A percentile compares a stretch with the other conserved stretches of the same genome.
Conservation (phyloP, 2,113 vertebrate genomes). For the Erpornis zantholeuca region DNA sequence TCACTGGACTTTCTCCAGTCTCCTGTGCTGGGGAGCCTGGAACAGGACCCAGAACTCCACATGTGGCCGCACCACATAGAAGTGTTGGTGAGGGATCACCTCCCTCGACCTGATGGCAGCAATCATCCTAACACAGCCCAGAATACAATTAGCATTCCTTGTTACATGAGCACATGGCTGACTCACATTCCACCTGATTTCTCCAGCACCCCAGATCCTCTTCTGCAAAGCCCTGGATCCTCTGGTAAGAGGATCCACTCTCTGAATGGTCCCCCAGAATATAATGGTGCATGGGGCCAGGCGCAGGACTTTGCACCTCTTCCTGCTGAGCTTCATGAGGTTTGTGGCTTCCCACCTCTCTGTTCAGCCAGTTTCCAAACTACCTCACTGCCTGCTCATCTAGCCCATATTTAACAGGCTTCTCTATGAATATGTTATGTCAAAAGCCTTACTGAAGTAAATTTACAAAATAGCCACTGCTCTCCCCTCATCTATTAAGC, state of each 20-base stretch:
- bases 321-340: not conserved
- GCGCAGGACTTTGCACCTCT: not conserved
- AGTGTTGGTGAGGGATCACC: not conserved
- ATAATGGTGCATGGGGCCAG: not conserved
- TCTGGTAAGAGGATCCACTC: not conserved
- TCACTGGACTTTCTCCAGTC: not conserved
- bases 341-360: not conserved
- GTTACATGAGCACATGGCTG: accelerated
- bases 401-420: not conserved
- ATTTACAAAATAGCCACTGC: not conserved
- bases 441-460: not conserved
- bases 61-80: not conserved
- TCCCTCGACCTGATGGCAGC: not conserved
- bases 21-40: not conserved
- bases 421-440: not conserved
- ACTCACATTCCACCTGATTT: accelerated
- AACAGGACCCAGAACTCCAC: not conserved
- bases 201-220: not conserved
- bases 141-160: not conserved
- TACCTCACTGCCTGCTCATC: not conserved
- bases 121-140: not conserved
- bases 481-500: not conserved
- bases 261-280: not conserved
- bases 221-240: not conserved
- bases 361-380: not conserved